Conservation (phyloP, 2,113 vertebrate species). For the Todiramphus chloris region DNA sequence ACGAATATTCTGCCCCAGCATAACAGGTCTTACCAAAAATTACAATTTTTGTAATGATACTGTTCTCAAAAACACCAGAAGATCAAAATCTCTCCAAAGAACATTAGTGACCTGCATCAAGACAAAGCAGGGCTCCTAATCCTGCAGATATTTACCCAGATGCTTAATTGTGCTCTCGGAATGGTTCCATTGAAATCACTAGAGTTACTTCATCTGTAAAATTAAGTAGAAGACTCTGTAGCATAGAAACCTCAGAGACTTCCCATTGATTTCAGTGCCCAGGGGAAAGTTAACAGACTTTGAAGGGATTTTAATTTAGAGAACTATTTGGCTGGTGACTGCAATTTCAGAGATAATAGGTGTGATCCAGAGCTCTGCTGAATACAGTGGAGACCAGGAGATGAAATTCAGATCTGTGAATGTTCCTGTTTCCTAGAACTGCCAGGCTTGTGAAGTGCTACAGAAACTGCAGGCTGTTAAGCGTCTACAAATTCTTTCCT, state of each 20-base stretch:
- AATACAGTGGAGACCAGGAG: neutral
- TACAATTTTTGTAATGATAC: neutral
- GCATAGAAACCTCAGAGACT: neutral
- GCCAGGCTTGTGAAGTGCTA: neutral
- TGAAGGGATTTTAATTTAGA: conserved; percentile 1
- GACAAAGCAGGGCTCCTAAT: neutral
- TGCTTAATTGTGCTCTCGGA: neutral
- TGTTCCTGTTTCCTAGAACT: neutral
- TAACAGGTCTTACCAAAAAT: neutral
- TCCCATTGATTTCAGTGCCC: neutral
- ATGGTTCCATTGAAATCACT: neutral
- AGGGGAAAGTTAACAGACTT: conserved; percentile 3
- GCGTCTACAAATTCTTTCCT: neutral
- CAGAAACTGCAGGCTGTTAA: neutral
- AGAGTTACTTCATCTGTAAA: neutral
- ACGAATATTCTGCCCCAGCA: neutral
- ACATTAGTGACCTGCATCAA: neutral
- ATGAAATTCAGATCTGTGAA: neutral
- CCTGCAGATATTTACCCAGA: neutral
- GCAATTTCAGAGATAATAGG: neutral
- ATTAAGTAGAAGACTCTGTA: neutral
- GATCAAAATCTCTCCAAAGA: neutral
- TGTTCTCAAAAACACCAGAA: neutral
- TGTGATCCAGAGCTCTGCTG: fast-evolving
- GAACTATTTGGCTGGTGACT: neutral